A percentile compares a stretch with the other conserved stretches of the same genome.
phyloP scores from a whole-genome alignment of 2,888 invertebrate genomes.

The Boloria euphrosyne region DNA sequence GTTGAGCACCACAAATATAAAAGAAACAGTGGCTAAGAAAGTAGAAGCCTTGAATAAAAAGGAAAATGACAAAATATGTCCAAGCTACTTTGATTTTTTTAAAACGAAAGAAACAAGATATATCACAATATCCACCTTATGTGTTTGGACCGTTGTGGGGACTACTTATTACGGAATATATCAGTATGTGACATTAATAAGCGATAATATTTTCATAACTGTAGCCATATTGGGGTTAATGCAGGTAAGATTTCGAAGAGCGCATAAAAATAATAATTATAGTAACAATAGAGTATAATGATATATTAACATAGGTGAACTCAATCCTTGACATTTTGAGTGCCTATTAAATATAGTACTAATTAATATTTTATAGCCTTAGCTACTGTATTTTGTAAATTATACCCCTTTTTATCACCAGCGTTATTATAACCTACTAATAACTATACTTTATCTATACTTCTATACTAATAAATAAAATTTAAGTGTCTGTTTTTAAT shows the following conservation, averaged over 20 bases:
- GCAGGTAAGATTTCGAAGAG: constrained; percentile 48
- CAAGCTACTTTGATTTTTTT: constrained; percentile 55
- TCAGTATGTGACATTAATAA: constrained; percentile 55
- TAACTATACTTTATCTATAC: too few relatives aligned
- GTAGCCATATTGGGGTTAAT: constrained; percentile 52
- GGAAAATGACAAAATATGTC: constrained; percentile 40
- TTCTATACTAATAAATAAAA: too few relatives aligned
- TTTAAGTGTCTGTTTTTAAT: too few relatives aligned
- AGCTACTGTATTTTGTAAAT: constrained; percentile 7
- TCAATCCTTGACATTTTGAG: constrained; percentile 17
- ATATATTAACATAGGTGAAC: constrained; percentile 9
- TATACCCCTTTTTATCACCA: too few relatives aligned
- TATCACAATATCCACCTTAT: constrained; percentile 48
- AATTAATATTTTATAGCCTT: constrained; percentile 17
- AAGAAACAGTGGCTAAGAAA: constrained; percentile 49
- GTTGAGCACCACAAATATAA: constrained; percentile 46
- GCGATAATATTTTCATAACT: constrained; percentile 51
- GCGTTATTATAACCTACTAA: too few relatives aligned
- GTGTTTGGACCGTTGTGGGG: constrained; percentile 54
- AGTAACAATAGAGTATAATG: constrained; percentile 1
- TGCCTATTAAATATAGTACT: constrained; percentile 12
- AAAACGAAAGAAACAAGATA: constrained; percentile 48
- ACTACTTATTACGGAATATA: constrained; percentile 56
- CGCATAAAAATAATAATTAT: background rate
- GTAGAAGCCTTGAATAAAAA: constrained; percentile 47